phyloP scores from a whole-genome alignment of 2,888 invertebrate species.

The Tipula helvola region DNA sequence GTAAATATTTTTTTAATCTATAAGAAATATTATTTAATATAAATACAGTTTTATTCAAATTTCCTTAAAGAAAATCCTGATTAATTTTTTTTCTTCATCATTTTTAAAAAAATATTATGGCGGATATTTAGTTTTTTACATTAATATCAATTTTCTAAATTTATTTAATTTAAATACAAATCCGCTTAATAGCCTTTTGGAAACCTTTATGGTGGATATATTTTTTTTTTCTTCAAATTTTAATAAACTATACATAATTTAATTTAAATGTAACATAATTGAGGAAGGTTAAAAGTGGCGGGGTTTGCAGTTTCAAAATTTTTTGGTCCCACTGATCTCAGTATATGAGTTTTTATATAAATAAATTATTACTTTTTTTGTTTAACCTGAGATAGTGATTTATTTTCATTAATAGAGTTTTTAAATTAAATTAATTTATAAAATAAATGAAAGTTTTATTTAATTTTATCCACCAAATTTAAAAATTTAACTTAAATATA shows the following conservation, averaged over 20 bases:
- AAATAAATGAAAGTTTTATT: background rate
- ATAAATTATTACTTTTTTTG: background rate
- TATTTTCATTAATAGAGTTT: background rate
- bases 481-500: background rate
- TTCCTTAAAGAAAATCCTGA: conserved; percentile 9
- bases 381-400: background rate
- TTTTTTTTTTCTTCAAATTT: background rate
- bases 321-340: background rate
- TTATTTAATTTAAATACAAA: background rate
- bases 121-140: conserved; percentile 4
- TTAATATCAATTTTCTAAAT: background rate
- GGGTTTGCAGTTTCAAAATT: background rate
- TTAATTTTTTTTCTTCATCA: background rate
- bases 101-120: background rate
- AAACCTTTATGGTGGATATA: background rate
- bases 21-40: conserved; percentile 6
- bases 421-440: background rate
- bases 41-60: background rate
- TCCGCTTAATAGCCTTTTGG: conserved; percentile 8
- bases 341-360: background rate
- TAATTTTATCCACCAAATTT: background rate
- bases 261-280: background rate
- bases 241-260: background rate
- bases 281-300: background rate
- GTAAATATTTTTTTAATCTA: conserved; percentile 1